Evolutionary conservation across 2,113 vertebrate genomes (phyloP).

Genomic region (Circaetus cinerascens): DNA sequence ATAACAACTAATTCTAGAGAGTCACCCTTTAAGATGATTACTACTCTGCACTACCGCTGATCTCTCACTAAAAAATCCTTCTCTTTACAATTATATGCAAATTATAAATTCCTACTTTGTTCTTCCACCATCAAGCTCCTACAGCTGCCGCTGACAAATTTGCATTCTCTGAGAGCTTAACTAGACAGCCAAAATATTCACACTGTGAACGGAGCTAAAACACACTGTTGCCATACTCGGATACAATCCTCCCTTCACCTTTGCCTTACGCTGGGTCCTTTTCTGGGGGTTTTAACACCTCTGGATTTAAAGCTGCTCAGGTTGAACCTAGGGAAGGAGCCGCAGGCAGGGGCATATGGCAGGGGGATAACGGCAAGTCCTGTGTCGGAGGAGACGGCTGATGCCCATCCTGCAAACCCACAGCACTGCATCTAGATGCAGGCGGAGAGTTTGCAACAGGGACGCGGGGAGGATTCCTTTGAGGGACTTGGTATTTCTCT

Average conservation of each 20-base stretch:
- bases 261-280: accelerated
- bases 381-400: background rate
- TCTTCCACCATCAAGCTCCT: constrained; percentile 60
- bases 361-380: background rate
- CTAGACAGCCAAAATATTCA: constrained; percentile 37
- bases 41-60: constrained; percentile 38
- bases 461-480: background rate
- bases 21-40: constrained; percentile 66
- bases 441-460: background rate
- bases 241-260: background rate
- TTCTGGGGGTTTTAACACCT: background rate
- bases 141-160: constrained; percentile 61
- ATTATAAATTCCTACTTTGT: constrained; percentile 68
- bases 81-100: constrained; percentile 56
- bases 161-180: constrained; percentile 57
- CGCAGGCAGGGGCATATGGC: background rate
- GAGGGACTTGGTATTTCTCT: background rate
- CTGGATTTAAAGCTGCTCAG: background rate
- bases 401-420: accelerated
- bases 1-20: constrained; percentile 71
- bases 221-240: accelerated
- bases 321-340: background rate
- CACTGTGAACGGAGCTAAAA: background rate
- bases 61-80: constrained; percentile 43
- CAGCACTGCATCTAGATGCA: background rate